These are phyloP conservation scores for Lichenostomus cassidix DNA, from an alignment of 2,113 vertebrate genomes.

Conservation along the genomic window DNA sequence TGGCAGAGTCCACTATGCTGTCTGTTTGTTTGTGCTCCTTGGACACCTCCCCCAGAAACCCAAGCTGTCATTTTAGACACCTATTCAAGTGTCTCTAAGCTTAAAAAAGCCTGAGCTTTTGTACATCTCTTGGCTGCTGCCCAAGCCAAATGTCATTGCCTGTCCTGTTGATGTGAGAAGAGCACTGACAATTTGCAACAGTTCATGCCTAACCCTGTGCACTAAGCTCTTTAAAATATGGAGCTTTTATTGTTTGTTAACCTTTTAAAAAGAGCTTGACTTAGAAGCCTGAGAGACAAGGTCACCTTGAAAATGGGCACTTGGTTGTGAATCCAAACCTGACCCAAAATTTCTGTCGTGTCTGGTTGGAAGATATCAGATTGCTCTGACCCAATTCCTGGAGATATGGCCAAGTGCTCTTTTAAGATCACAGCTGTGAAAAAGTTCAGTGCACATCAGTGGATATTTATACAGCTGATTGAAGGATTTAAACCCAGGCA, in stretches of 20 bases:
- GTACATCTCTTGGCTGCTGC: not conserved
- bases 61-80: not conserved
- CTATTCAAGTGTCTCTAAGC: not conserved
- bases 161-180: not conserved
- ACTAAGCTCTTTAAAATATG: not conserved
- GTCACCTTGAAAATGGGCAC: not conserved
- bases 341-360: not conserved
- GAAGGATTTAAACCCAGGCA: not conserved
- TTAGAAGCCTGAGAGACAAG: not conserved
- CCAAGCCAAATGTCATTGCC: not conserved
- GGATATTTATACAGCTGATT: not conserved
- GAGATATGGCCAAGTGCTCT: not conserved
- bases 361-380: not conserved
- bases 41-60: not conserved
- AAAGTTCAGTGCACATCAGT: not conserved
- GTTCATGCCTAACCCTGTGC: fast-evolving
- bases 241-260: not conserved
- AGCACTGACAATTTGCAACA: not conserved
- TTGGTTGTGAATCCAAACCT: not conserved
- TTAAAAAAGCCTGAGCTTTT: not conserved
- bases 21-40: not conserved
- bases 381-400: not conserved
- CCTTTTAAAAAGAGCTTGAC: not conserved
- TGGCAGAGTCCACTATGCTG: fast-evolving
- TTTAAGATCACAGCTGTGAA: not conserved